Evolutionary conservation across 2,888 invertebrate genomes (phyloP).

Genomic region (Tipula lateralis): DNA sequence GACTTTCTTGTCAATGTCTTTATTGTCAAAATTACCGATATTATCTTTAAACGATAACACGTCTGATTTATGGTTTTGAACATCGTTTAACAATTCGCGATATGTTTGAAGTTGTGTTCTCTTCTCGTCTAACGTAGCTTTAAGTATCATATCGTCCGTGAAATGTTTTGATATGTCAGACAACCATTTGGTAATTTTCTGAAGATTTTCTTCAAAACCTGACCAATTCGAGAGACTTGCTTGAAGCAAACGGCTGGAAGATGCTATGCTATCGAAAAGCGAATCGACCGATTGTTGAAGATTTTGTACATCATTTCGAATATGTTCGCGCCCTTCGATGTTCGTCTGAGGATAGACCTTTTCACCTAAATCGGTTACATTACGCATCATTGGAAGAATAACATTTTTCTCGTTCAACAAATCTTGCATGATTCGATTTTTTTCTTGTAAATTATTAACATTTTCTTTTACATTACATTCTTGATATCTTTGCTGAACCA

Average conservation of each 20-base stretch:
- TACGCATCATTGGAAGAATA: constrained; percentile 70
- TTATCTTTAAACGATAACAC: constrained; percentile 75
- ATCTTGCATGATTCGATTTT: constrained; percentile 67
- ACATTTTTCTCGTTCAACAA: constrained; percentile 69
- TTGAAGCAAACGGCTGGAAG: constrained; percentile 73
- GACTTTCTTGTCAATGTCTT: constrained; percentile 67
- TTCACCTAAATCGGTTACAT: constrained; percentile 81
- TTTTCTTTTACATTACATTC: constrained; percentile 56
- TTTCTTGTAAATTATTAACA: constrained; percentile 60
- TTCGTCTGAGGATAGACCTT: constrained; percentile 82
- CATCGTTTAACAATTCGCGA: constrained; percentile 74
- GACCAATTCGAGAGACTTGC: constrained; percentile 82
- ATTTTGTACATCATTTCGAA: constrained; percentile 77
- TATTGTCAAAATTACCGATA: constrained; percentile 73
- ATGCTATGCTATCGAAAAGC: constrained; percentile 73
- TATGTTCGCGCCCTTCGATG: constrained; percentile 77
- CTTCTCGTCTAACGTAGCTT: constrained; percentile 86
- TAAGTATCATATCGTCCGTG: constrained; percentile 72
- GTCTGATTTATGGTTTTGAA: constrained; percentile 78
- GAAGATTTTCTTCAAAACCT: constrained; percentile 81
- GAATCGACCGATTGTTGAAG: constrained; percentile 77
- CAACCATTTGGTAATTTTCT: constrained; percentile 74
- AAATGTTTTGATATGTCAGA: constrained; percentile 68
- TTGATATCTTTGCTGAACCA: constrained; percentile 68
- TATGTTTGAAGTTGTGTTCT: constrained; percentile 81